Percentiles rank a stretch among this genome's conserved stretches.
These are phyloP conservation scores for Lycia hirtaria DNA, from an alignment of 2,888 invertebrate genomes.

Conservation along the genomic window DNA sequence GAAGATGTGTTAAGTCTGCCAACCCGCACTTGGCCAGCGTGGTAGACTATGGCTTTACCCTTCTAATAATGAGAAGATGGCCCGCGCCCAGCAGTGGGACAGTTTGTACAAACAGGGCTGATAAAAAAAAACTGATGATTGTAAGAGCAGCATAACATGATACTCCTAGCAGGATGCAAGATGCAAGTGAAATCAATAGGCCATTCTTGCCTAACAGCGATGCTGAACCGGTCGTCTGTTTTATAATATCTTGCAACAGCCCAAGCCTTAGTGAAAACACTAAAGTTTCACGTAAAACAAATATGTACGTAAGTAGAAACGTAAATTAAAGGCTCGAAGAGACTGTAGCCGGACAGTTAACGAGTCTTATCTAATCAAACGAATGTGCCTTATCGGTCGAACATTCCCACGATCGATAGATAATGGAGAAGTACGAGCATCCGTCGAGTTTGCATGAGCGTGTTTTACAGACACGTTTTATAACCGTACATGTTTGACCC, in stretches of 20 bases:
- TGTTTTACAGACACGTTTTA: constrained; percentile 38
- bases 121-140: too few species aligned
- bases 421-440: constrained; percentile 43
- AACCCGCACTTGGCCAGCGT: too few species aligned
- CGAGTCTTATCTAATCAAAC: constrained; percentile 39
- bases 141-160: too few species aligned
- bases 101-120: too few species aligned
- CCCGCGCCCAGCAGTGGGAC: too few species aligned
- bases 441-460: constrained; percentile 42
- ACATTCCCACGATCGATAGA: constrained; percentile 59
- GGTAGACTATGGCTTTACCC: too few species aligned
- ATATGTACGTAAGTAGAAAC: constrained; percentile 15
- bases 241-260: constrained; percentile 61
- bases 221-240: constrained; percentile 56
- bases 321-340: constrained; percentile 22
- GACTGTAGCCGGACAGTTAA: constrained; percentile 8
- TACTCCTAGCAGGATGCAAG: constrained; percentile 31
- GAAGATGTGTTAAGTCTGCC: too few species aligned
- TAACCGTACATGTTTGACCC: constrained; percentile 36
- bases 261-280: constrained; percentile 33
- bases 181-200: constrained; percentile 48
- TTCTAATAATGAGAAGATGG: too few species aligned
- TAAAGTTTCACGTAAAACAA: constrained; percentile 12
- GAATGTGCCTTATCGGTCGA: constrained; percentile 34
- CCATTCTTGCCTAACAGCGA: constrained; percentile 45